Conservation (phyloP, 92 coral and sea anemone genomes). For the Phymanthus crucifer region DNA sequence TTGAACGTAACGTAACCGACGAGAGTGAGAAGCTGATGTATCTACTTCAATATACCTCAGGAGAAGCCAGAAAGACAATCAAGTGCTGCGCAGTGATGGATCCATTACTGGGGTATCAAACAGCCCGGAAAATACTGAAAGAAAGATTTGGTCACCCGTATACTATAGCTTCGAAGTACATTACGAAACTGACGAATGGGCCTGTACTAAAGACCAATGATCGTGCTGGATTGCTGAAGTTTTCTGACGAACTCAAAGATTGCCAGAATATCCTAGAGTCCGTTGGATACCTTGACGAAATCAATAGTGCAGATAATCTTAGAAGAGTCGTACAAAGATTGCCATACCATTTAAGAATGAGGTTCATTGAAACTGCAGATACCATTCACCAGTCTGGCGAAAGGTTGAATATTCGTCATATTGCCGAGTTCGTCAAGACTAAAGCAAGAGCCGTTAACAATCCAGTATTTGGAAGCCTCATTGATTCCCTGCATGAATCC, state of each 20-base stretch:
- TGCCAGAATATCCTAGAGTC: constrained; percentile 46
- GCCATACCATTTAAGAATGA: constrained; percentile 39
- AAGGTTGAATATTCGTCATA: constrained; percentile 28
- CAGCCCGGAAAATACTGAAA: constrained; percentile 35
- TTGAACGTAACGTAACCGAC: background rate
- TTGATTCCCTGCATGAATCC: constrained; percentile 13
- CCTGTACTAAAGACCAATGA: constrained; percentile 46
- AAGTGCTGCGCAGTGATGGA: constrained; percentile 14
- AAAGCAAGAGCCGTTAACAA: constrained; percentile 38
- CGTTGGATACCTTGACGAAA: constrained; percentile 52
- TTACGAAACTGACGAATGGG: constrained; percentile 44
- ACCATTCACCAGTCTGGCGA: constrained; percentile 25
- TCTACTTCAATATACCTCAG: constrained; percentile 6
- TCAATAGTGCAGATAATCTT: constrained; percentile 48
- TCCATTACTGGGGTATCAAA: constrained; percentile 30
- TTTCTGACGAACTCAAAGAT: constrained; percentile 42
- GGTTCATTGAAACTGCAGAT: constrained; percentile 35
- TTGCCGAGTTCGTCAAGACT: constrained; percentile 39
- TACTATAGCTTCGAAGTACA: constrained; percentile 31
- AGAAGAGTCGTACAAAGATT: constrained; percentile 40
- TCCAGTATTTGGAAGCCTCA: constrained; percentile 52
- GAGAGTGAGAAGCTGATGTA: constrained; percentile 7
- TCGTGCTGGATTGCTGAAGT: background rate
- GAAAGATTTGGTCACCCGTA: constrained; percentile 58
- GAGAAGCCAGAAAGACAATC: constrained; percentile 5